A percentile compares a stretch with the other conserved stretches of the same genome.
Conservation (phyloP, 2,113 vertebrate genomes). For the Sardina pilchardus region DNA sequence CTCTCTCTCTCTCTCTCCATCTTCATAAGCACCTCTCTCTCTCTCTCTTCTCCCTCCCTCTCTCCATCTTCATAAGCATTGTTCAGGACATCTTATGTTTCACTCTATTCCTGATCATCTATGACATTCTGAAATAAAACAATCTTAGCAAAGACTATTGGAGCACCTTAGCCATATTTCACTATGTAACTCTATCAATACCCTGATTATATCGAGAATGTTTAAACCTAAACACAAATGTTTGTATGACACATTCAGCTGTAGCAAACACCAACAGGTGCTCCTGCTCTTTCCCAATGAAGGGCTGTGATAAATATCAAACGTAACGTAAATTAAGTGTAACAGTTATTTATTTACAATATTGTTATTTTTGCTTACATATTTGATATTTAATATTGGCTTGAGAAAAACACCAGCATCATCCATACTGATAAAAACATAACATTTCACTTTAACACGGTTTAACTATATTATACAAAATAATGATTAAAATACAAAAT, state of each 20-base stretch:
- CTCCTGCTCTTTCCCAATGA: neutral
- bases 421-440: too few relatives aligned
- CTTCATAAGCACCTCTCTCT: neutral
- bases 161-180: neutral
- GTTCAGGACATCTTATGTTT: neutral
- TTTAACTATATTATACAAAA: neutral
- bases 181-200: neutral
- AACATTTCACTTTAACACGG: too few relatives aligned
- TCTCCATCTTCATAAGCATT: neutral
- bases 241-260: neutral
- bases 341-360: neutral
- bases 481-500: neutral
- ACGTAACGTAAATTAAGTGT: neutral
- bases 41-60: slow-evolving; percentile 23
- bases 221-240: neutral
- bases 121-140: neutral
- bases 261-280: neutral
- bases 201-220: neutral
- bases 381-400: neutral
- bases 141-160: neutral
- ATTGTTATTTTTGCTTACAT: neutral
- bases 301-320: neutral
- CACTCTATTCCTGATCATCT: neutral
- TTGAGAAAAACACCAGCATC: neutral
- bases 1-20: slow-evolving; percentile 16